Evolutionary conservation across 2,888 invertebrate genomes (phyloP).

Genomic region (Timema cristinae): DNA sequence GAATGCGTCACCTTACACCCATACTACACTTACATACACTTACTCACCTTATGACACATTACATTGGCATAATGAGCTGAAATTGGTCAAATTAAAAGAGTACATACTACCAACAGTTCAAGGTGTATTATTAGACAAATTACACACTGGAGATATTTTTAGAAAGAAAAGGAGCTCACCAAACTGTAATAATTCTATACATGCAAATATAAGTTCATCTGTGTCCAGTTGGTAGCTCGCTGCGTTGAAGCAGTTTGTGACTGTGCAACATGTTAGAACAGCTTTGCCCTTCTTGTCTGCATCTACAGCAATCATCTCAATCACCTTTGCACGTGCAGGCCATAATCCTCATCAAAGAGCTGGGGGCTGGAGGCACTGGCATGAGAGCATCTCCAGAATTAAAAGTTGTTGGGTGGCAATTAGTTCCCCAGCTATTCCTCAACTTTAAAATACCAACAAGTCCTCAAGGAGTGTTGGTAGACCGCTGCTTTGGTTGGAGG

Average conservation of each 20-base stretch:
- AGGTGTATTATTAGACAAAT: too few species aligned
- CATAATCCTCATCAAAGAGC: not conserved
- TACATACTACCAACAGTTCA: too few species aligned
- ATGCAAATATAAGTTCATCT: not conserved
- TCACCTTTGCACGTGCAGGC: constrained; percentile 6
- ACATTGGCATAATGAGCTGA: too few species aligned
- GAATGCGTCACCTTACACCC: too few species aligned
- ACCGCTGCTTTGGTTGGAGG: constrained; percentile 1
- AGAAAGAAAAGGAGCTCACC: too few species aligned
- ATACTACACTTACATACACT: too few species aligned
- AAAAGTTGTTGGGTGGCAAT: not conserved
- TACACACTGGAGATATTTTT: too few species aligned
- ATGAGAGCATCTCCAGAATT: not conserved
- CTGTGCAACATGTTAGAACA: constrained; percentile 4
- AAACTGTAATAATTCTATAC: too few species aligned
- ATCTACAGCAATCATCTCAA: not conserved
- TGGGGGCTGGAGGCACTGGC: constrained; percentile 9
- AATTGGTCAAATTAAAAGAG: too few species aligned
- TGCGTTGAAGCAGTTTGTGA: not conserved
- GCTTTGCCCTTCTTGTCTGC: not conserved
- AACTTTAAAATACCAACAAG: not conserved
- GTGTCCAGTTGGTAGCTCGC: not conserved
- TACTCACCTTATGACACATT: too few species aligned
- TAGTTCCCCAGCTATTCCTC: not conserved
- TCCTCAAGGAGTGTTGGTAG: constrained; percentile 10